Conservation (phyloP, 2,888 invertebrate species). For the Pheosia tremula region DNA sequence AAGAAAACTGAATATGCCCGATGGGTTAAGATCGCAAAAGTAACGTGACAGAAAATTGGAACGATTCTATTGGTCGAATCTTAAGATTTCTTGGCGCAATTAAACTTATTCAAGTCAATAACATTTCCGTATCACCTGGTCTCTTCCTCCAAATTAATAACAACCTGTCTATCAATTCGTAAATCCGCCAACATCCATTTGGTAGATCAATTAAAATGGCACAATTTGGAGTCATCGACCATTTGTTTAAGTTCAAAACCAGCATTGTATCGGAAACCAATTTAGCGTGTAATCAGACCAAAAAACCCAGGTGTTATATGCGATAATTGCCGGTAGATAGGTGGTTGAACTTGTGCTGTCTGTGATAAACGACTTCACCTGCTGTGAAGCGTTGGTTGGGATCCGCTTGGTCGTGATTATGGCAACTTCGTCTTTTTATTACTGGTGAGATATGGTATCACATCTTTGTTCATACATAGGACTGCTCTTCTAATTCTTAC, state of each 20-base stretch:
- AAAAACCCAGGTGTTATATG: slow-evolving; percentile 33
- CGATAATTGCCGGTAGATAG: slow-evolving; percentile 26
- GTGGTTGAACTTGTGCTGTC: slow-evolving; percentile 20
- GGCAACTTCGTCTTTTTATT: not conserved
- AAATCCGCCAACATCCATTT: not conserved
- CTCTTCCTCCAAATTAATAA: not conserved
- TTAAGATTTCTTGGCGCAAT: no score
- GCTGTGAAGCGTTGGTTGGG: slow-evolving; percentile 1
- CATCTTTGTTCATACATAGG: not conserved
- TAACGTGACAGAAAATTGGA: no score
- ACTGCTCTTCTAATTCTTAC: no score
- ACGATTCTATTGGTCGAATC: no score
- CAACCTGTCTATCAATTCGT: not conserved
- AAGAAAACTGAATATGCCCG: no score
- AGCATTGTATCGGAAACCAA: slow-evolving; percentile 30
- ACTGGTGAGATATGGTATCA: not conserved
- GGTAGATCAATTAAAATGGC: not conserved
- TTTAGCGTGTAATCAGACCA: slow-evolving; percentile 29
- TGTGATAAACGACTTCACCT: slow-evolving; percentile 18
- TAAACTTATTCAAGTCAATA: no score
- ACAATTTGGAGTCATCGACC: slow-evolving; percentile 12
- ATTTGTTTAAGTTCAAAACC: slow-evolving; percentile 15
- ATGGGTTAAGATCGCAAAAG: no score
- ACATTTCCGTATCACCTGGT: no score
- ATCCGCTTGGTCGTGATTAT: not conserved